A percentile compares a stretch with the other conserved stretches of the same genome.
Evolutionary conservation across 2,888 invertebrate genomes (phyloP).

Genomic region (Euplagia quadripunctaria): DNA sequence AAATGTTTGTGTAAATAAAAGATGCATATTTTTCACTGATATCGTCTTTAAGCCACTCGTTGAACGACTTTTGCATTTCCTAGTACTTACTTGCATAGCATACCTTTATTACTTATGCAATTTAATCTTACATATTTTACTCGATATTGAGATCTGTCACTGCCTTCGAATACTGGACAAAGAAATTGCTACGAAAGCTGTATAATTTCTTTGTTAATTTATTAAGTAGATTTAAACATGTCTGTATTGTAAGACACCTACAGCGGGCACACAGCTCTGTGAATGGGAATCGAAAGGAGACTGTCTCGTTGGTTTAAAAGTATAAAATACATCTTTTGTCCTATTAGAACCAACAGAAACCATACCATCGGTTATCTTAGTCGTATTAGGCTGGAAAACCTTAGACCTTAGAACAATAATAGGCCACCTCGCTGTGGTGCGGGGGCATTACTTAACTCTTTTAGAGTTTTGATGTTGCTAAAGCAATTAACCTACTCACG

Average conservation of each 20-base stretch:
- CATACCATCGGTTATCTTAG: background rate
- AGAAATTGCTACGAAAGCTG: constrained; percentile 1
- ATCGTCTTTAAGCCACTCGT: constrained; percentile 61
- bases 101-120: constrained; percentile 33
- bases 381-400: no score
- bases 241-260: background rate
- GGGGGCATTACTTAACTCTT: no score
- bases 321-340: background rate
- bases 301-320: background rate
- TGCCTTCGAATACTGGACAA: constrained; percentile 3
- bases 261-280: background rate
- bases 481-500: background rate
- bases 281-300: background rate
- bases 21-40: constrained; percentile 81
- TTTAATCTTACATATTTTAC: constrained; percentile 29
- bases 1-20: constrained; percentile 79
- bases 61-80: constrained; percentile 63
- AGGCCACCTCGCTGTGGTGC: no score
- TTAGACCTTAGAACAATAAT: no score
- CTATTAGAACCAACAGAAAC: background rate
- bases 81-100: constrained; percentile 29
- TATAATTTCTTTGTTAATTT: constrained; percentile 4
- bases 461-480: background rate
- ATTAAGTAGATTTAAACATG: background rate
- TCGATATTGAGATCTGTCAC: constrained; percentile 10